phyloP scores from a whole-genome alignment of 1,140 invertebrate genomes.

The Habropoda laboriosa region DNA sequence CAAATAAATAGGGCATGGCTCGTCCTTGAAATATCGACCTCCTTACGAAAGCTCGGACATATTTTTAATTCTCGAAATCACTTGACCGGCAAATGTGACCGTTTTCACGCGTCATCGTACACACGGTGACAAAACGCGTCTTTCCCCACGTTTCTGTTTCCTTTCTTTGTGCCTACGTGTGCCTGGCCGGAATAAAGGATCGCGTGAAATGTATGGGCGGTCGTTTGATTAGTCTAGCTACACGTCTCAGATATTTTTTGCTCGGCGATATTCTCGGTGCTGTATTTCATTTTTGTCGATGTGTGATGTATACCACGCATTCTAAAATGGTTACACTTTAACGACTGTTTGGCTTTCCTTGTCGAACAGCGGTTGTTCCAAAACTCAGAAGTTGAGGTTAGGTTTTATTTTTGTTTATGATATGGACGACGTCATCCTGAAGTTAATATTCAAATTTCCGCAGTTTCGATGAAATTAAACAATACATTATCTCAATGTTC shows the following conservation, averaged over 20 bases:
- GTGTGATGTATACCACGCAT: neutral
- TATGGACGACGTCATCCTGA: too few species aligned
- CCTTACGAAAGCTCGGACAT: conserved; percentile 49
- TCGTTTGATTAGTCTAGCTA: conserved; percentile 47
- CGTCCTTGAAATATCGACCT: conserved; percentile 48
- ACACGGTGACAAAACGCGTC: neutral
- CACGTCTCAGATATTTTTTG: conserved; percentile 46
- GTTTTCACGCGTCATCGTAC: conserved; percentile 22
- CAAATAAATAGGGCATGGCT: conserved; percentile 43
- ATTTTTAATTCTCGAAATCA: conserved; percentile 57
- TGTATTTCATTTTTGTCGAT: conserved; percentile 39
- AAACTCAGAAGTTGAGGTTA: too few species aligned
- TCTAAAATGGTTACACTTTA: neutral
- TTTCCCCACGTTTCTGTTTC: neutral
- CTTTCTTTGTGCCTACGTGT: neutral
- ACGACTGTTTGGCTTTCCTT: neutral
- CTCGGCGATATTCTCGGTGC: conserved; percentile 20
- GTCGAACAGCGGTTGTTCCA: too few species aligned
- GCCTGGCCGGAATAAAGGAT: neutral
- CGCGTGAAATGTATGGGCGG: conserved; percentile 3
- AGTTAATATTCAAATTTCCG: neutral
- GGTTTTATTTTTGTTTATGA: neutral
- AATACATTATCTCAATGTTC: too few species aligned
- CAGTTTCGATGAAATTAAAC: too few species aligned
- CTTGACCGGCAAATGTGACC: conserved; percentile 31